Evolutionary conservation across 1,140 invertebrate genomes (phyloP), one percentile per base, ranked within the genome.

Genomic region (Calephelis nemesis): DNA sequence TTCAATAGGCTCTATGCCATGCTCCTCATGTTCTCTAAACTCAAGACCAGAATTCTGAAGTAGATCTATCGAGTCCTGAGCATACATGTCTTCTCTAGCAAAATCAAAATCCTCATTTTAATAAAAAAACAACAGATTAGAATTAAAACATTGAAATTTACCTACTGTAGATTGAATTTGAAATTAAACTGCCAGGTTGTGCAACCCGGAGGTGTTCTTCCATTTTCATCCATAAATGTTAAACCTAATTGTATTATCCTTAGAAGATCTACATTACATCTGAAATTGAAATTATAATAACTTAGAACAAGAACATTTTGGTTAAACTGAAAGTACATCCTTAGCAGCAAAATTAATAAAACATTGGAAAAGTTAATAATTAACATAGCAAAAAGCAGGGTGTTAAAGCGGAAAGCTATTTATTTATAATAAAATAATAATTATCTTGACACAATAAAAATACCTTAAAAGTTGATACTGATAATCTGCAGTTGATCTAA

Each of bases 131-230:
- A 68, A 72, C 62, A 47, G 39, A 50, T 45, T 42, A 48, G n/a
- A 52, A 48, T 65, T 71, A 45, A 54, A 66, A 68, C 47, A 62
- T 52, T 73, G 50, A 63, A 39, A 54, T 49, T 71, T 74, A 94
- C 95, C 95, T 92, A 97, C 96, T 95, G 95, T 72, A 98, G 92
- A 93, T 97, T 98, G 83, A 99, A 99, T 93, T 98, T 98, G 85
- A 99, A 99, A 93, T 99, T 99, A 85, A 99, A 99, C 90, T 99
- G 98, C 97, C 98, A 99, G 47, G 98, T 98, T 40, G 97, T 97
- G 78, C 96, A 97, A 52, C 97, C 97, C 9, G 95, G 94, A 30
- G 97, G 97, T 30, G 96, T 96, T 86, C 98, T 96, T 12, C 98
- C 98, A 82, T 97, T 96, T 84, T 98, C 97, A 93, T 99, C 97